Evolutionary conservation across 2,797 vertebrate genomes (phyloP).

Genomic region (Phrynocephalus guinanensis): DNA sequence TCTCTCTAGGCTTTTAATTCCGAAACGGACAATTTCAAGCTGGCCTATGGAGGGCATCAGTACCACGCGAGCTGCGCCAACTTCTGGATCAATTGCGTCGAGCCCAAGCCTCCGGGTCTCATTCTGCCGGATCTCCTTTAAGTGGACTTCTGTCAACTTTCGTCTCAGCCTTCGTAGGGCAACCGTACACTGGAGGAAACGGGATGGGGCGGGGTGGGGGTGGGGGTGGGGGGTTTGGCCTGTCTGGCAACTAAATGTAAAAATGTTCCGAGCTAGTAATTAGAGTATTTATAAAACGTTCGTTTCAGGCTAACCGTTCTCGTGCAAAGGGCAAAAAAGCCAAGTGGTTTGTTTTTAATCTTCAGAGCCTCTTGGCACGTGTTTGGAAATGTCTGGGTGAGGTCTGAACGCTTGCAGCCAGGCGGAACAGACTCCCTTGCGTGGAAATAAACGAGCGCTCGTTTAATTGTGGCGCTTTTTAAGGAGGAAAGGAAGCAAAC

Average conservation of each 20-base stretch:
- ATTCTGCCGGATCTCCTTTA: slow-evolving; percentile 96
- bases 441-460: not conserved
- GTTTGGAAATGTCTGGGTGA: not conserved
- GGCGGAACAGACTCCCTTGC: not conserved
- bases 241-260: not conserved
- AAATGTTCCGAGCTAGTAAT: not conserved
- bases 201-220: not conserved
- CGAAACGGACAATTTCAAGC: slow-evolving; percentile 95
- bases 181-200: not conserved
- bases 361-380: not conserved
- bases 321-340: not conserved
- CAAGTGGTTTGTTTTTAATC: not conserved
- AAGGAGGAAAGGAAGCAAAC: not conserved
- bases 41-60: slow-evolving; percentile 95
- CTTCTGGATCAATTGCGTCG: slow-evolving; percentile 99
- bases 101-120: slow-evolving; percentile 98
- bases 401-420: rapidly evolving
- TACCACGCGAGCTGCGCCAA: slow-evolving; percentile 99
- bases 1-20: slow-evolving; percentile 92
- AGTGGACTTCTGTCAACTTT: slow-evolving; percentile 50
- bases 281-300: not conserved
- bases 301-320: not conserved
- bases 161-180: rapidly evolving
- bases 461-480: slow-evolving; percentile 14
- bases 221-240: not conserved